phyloP scores from a whole-genome alignment of 2,797 vertebrate genomes.

The Chiroxiphia lanceolata region DNA sequence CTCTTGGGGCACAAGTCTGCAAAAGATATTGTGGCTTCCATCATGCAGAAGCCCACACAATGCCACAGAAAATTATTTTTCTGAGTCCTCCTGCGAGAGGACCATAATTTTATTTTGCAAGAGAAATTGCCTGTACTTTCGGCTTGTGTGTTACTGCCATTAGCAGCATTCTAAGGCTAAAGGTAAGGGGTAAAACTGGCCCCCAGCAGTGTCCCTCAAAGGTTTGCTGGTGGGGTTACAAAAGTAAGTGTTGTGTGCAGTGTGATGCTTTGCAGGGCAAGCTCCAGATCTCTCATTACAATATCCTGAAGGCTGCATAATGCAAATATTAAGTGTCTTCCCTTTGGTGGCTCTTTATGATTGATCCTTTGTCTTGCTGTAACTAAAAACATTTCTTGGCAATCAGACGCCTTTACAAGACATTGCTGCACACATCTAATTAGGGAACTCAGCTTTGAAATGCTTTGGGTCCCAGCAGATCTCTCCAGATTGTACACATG shows the following conservation, averaged over 20 bases:
- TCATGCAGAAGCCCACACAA: neutral
- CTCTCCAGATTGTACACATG: neutral
- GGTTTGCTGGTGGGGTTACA: neutral
- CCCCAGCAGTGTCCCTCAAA: neutral
- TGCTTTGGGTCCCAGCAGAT: neutral
- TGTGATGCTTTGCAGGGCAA: neutral
- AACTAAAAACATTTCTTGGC: neutral
- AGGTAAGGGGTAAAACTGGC: neutral
- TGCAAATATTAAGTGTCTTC: neutral
- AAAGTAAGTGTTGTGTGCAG: rapidly evolving
- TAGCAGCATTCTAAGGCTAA: neutral
- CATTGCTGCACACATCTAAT: neutral
- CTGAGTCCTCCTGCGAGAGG: neutral
- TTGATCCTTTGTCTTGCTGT: neutral
- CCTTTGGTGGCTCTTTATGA: neutral
- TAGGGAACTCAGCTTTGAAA: neutral
- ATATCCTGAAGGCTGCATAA: neutral
- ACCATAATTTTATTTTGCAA: neutral
- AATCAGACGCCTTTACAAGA: neutral
- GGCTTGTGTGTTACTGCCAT: neutral
- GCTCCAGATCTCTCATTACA: neutral
- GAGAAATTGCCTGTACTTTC: neutral
- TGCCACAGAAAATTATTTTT: neutral
- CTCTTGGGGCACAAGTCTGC: constrained; percentile 21
- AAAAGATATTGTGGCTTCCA: constrained; percentile 26